Percentiles rank a stretch among this genome's conserved stretches.
Conservation (phyloP, 2,797 vertebrate genomes). For the Neomorphus geoffroyi region DNA sequence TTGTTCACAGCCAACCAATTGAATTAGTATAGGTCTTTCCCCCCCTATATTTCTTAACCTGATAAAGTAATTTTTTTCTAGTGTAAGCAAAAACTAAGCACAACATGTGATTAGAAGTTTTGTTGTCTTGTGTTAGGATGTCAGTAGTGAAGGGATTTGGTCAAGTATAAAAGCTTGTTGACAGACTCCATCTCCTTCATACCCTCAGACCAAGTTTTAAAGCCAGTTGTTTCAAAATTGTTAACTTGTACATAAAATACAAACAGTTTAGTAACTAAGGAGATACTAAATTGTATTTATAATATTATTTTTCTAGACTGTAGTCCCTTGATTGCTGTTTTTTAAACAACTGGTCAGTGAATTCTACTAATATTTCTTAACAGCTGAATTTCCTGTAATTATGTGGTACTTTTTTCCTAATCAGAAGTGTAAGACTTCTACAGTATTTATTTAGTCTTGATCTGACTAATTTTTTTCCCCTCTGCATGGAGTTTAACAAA, state of each 20-base stretch:
- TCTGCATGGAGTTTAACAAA: conserved; percentile 2
- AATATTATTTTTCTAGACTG: not conserved
- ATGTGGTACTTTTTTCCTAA: not conserved
- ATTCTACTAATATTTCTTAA: not conserved
- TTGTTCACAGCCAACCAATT: not conserved
- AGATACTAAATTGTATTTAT: not conserved
- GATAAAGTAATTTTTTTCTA: not conserved
- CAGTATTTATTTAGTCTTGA: not conserved
- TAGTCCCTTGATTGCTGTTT: not conserved
- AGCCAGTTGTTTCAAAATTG: not conserved
- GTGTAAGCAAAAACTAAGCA: not conserved
- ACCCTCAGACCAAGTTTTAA: not conserved
- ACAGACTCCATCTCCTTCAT: not conserved
- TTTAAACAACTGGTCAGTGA: not conserved
- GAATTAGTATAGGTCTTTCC: not conserved
- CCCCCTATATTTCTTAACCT: not conserved
- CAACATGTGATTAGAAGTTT: not conserved
- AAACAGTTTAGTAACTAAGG: not conserved
- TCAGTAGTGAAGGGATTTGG: not conserved
- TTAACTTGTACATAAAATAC: not conserved
- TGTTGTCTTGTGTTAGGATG: not conserved
- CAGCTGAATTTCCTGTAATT: not conserved
- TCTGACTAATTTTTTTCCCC: not conserved
- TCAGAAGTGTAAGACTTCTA: not conserved
- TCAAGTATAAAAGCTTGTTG: not conserved